Evolutionary conservation across 1,140 invertebrate genomes (phyloP).

Genomic region (Eumeta japonica): DNA sequence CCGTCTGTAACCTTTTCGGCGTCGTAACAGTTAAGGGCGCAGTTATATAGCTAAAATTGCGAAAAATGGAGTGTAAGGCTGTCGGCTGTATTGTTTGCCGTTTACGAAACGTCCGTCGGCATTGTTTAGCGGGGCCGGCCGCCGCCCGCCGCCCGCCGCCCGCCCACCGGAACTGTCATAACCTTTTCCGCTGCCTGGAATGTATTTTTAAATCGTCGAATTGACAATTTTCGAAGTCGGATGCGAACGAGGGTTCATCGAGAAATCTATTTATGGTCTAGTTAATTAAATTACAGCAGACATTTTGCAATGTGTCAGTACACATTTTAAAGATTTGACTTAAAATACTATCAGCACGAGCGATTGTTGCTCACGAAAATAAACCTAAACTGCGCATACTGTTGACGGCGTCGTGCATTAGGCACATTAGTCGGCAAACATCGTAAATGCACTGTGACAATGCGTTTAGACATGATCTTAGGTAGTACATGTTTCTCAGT

Average conservation of each 20-base stretch:
- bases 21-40: background rate
- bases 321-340: no score
- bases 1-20: background rate
- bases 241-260: no score
- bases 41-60: background rate
- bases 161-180: slow-evolving; percentile 16
- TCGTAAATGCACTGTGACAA: slow-evolving; percentile 45
- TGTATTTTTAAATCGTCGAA: no score
- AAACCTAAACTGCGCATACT: no score
- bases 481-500: slow-evolving; percentile 17
- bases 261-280: no score
- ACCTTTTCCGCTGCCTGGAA: slow-evolving; percentile 32
- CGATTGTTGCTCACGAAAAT: no score
- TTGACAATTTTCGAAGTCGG: no score
- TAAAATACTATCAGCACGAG: no score
- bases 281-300: no score
- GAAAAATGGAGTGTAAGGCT: background rate
- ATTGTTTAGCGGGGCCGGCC: no score
- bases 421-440: slow-evolving; percentile 40
- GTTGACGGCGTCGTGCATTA: slow-evolving; percentile 51
- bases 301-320: no score
- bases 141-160: slow-evolving; percentile 14
- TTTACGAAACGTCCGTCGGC: no score
- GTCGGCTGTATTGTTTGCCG: background rate
- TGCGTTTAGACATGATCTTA: slow-evolving; percentile 43